Evolutionary conservation across 2,113 vertebrate species (phyloP).

Genomic region (Trinectes maculatus): DNA sequence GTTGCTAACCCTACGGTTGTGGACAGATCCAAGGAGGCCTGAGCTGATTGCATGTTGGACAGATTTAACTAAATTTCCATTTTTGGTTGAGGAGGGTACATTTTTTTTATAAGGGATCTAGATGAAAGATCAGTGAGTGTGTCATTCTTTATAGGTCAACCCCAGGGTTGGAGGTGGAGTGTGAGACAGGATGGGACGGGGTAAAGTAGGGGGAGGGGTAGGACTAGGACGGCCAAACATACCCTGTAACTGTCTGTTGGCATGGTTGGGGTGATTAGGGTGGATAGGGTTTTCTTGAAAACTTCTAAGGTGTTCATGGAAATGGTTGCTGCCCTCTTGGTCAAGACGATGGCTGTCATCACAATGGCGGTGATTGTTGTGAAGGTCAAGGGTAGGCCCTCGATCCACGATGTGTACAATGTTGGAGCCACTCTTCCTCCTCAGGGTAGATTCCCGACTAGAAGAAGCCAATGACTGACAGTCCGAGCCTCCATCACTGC

Average conservation of each 20-base stretch:
- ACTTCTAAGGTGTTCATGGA: conserved; percentile 72
- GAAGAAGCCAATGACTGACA: conserved; percentile 88
- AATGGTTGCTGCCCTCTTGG: conserved; percentile 61
- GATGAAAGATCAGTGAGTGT: neutral
- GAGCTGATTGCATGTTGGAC: neutral
- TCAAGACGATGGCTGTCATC: conserved; percentile 55
- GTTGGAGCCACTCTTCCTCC: conserved; percentile 88
- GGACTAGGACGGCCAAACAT: conserved; percentile 61
- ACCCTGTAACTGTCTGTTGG: conserved; percentile 73
- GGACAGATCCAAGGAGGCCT: neutral
- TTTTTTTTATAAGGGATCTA: neutral
- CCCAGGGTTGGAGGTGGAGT: conserved; percentile 70
- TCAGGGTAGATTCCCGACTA: conserved; percentile 92
- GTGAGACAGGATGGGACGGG: conserved; percentile 67
- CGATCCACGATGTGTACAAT: conserved; percentile 85
- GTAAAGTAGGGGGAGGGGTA: conserved; percentile 67
- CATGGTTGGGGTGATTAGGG: conserved; percentile 75
- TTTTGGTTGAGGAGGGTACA: neutral
- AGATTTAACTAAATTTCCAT: neutral
- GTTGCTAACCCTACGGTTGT: neutral
- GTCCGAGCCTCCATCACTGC: conserved; percentile 92
- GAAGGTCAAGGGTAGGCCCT: conserved; percentile 82
- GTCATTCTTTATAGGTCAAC: conserved; percentile 72
- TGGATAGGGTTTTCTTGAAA: conserved; percentile 75
- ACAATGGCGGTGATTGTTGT: conserved; percentile 58